These are phyloP conservation scores for Corythornis vintsioides DNA, from an alignment of 2,113 vertebrate genomes.

Conservation along the genomic window DNA sequence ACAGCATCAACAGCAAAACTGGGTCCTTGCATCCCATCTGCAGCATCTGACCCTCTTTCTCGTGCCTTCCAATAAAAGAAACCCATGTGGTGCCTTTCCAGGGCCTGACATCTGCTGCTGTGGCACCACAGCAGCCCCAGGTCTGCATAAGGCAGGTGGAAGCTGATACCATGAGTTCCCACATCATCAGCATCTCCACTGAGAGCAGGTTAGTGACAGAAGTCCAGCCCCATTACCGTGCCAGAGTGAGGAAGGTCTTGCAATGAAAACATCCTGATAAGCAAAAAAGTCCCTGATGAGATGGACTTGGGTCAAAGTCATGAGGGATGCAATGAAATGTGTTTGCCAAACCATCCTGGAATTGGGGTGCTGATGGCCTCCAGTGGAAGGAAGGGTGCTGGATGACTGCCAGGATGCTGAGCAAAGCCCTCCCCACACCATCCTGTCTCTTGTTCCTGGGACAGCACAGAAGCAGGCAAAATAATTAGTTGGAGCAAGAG, in stretches of 20 bases:
- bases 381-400: not conserved
- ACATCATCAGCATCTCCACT: not conserved
- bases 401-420: not conserved
- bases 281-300: not conserved
- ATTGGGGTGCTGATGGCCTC: not conserved
- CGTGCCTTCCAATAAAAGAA: not conserved
- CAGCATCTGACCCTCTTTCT: not conserved
- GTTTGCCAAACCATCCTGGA: not conserved
- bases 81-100: not conserved
- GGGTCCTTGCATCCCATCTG: not conserved
- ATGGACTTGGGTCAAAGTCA: fast-evolving
- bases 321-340: too few relatives aligned
- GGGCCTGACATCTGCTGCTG: not conserved
- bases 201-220: not conserved
- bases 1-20: not conserved
- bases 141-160: not conserved
- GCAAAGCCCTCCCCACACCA: not conserved
- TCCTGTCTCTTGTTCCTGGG: not conserved
- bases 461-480: not conserved
- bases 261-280: not conserved
- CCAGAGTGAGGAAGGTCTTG: not conserved
- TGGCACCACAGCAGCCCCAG: not conserved
- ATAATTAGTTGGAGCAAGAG: not conserved
- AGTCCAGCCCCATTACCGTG: not conserved
- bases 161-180: not conserved